A percentile compares a stretch with the other conserved stretches of the same genome.
Conservation (phyloP, 2,888 invertebrate species). For the Hypomecis atomaria region DNA sequence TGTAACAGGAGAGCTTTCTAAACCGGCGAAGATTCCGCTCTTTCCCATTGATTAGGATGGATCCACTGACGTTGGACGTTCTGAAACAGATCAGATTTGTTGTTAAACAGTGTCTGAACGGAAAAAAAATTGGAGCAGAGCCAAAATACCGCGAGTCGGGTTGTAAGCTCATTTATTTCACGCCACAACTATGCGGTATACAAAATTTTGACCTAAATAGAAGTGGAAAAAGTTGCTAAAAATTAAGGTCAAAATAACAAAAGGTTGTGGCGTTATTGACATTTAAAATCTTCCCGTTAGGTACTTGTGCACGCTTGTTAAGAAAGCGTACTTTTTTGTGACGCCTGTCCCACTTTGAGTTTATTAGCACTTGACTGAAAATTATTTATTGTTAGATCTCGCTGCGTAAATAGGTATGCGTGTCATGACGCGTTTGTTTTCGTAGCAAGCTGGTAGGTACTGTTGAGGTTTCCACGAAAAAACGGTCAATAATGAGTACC, state of each 20-base stretch:
- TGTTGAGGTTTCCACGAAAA: constrained; percentile 9
- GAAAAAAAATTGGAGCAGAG: constrained; percentile 15
- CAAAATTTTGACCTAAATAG: background rate
- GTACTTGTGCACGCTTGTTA: background rate
- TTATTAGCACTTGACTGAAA: constrained; percentile 20
- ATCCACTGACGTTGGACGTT: constrained; percentile 93
- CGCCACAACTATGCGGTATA: background rate
- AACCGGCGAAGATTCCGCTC: constrained; percentile 94
- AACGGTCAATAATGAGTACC: background rate
- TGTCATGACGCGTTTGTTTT: constrained; percentile 21
- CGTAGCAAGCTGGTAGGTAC: constrained; percentile 4
- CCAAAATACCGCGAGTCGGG: constrained; percentile 5
- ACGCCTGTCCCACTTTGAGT: constrained; percentile 24
- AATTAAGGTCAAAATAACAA: background rate
- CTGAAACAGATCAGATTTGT: constrained; percentile 72
- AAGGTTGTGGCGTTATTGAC: constrained; percentile 6
- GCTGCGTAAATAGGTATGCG: constrained; percentile 11
- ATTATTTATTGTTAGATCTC: constrained; percentile 7
- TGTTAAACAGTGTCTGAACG: constrained; percentile 30
- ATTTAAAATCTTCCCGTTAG: constrained; percentile 14
- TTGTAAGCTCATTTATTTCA: background rate
- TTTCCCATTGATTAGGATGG: constrained; percentile 94
- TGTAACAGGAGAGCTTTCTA: constrained; percentile 97
- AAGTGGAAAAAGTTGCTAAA: background rate
- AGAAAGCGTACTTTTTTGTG: constrained; percentile 2